Conservation (phyloP, 23 tunicate genomes). For the Oikopleura dioica region DNA sequence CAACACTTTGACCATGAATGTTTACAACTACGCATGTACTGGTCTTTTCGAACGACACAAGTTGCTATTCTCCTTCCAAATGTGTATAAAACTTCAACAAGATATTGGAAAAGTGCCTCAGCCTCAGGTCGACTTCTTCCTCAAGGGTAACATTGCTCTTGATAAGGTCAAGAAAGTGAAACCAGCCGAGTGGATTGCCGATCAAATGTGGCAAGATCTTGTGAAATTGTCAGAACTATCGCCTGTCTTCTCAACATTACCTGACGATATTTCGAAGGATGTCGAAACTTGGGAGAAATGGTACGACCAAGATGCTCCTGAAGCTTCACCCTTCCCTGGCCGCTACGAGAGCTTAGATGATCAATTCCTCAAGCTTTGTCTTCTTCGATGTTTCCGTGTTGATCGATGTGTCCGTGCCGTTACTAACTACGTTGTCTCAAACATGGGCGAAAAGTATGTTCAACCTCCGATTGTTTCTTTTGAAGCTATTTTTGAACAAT, state of each 20-base stretch:
- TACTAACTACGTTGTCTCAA: constrained; percentile 72
- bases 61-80: constrained; percentile 87
- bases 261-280: constrained; percentile 56
- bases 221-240: constrained; percentile 46
- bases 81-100: constrained; percentile 85
- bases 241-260: constrained; percentile 50
- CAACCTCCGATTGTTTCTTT: constrained; percentile 98
- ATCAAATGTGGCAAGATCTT: constrained; percentile 92
- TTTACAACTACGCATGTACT: constrained; percentile 98
- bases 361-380: constrained; percentile 57
- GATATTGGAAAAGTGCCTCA: constrained; percentile 55
- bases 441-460: constrained; percentile 73
- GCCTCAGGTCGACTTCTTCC: constrained; percentile 86
- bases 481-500: constrained; percentile 84
- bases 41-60: constrained; percentile 96
- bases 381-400: constrained; percentile 93
- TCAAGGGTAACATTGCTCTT: constrained; percentile 95
- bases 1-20: constrained; percentile 54
- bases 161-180: constrained; percentile 75
- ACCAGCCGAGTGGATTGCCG: constrained; percentile 85
- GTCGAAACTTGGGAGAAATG: constrained; percentile 54
- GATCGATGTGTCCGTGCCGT: constrained; percentile 89
- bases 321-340: constrained; percentile 46
- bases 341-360: constrained; percentile 44
- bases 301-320: constrained; percentile 95